phyloP scores from a whole-genome alignment of 2,113 vertebrate genomes.

The Laticauda laticaudata region DNA sequence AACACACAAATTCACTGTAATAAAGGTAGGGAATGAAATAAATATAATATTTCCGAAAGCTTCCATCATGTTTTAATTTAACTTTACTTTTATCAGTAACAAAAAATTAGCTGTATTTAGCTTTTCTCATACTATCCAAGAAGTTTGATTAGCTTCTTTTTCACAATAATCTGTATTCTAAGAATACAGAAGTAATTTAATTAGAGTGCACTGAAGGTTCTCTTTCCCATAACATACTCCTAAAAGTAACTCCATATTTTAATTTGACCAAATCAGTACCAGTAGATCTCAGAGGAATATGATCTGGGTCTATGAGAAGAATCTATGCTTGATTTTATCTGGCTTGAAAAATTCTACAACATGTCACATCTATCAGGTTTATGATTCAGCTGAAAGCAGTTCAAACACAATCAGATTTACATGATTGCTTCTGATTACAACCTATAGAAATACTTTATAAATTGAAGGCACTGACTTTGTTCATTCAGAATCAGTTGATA shows the following conservation, averaged over 20 bases:
- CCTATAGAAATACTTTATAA: background rate
- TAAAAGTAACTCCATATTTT: background rate
- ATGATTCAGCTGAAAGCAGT: background rate
- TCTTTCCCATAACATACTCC: background rate
- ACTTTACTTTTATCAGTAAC: background rate
- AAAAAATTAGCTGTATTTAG: background rate
- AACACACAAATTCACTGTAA: background rate
- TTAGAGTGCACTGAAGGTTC: background rate
- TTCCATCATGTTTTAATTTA: background rate
- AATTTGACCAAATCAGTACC: background rate
- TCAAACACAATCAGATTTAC: background rate
- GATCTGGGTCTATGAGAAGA: background rate
- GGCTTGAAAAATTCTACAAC: background rate
- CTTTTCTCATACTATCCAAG: background rate
- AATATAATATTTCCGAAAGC: background rate
- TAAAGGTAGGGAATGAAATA: background rate
- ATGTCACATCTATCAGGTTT: background rate
- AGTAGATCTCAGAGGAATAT: background rate
- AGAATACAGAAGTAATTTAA: background rate
- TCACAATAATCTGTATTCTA: background rate
- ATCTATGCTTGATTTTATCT: background rate
- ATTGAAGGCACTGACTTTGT: background rate
- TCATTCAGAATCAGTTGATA: background rate
- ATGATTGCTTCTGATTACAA: background rate
- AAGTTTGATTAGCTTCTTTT: background rate